A percentile compares a stretch with the other conserved stretches of the same genome.
phyloP scores from a whole-genome alignment of 2,888 invertebrate genomes.

The Therioaphis trifolii region DNA sequence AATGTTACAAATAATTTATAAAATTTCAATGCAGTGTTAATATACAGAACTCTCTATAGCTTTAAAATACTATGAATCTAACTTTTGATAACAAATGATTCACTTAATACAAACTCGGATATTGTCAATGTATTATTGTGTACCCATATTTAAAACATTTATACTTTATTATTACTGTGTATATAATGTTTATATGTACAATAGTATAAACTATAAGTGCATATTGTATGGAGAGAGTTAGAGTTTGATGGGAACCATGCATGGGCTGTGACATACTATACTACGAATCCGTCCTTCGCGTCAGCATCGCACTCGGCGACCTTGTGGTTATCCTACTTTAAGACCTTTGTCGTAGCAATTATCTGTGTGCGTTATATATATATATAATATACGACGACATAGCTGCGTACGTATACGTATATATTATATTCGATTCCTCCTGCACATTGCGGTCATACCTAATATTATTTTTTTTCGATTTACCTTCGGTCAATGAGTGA shows the following conservation, averaged over 20 bases:
- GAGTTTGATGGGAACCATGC: slow-evolving; percentile 4
- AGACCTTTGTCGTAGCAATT: slow-evolving; percentile 44
- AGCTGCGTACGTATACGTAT: not conserved
- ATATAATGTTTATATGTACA: no score
- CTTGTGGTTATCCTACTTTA: slow-evolving; percentile 44
- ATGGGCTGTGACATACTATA: no score
- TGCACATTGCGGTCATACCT: slow-evolving; percentile 11
- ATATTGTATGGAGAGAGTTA: not conserved
- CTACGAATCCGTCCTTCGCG: slow-evolving; percentile 33
- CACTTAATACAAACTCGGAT: no score
- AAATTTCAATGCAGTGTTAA: no score
- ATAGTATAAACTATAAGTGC: no score
- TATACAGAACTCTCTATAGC: no score
- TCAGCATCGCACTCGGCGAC: slow-evolving; percentile 22
- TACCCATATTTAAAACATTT: no score
- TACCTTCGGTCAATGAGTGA: slow-evolving; percentile 22
- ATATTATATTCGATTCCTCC: slow-evolving; percentile 47
- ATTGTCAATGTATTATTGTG: no score
- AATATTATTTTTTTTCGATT: slow-evolving; percentile 54
- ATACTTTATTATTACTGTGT: no score
- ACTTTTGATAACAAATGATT: no score
- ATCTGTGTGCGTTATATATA: not conserved
- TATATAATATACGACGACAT: not conserved
- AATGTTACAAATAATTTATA: no score
- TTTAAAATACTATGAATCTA: no score